These are phyloP conservation scores for Plutella xylostella DNA, from an alignment of 2,888 invertebrate genomes.

Conservation along the genomic window DNA sequence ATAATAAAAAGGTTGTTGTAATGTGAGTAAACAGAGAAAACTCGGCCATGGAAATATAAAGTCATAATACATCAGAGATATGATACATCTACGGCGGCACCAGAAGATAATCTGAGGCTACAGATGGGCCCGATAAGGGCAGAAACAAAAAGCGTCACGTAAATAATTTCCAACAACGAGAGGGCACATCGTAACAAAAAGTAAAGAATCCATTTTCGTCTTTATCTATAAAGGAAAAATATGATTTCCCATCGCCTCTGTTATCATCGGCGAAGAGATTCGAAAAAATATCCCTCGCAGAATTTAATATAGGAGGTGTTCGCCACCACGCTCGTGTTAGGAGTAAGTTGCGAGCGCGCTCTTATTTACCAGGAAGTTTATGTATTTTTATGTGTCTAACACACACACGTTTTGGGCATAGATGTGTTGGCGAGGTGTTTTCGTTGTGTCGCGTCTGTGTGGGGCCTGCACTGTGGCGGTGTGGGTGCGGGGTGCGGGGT, in stretches of 20 bases:
- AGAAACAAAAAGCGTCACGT: slow-evolving; percentile 24
- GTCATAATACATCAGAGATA: neutral
- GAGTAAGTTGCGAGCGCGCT: slow-evolving; percentile 54
- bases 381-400: slow-evolving; percentile 45
- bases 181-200: slow-evolving; percentile 32
- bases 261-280: slow-evolving; percentile 30
- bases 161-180: slow-evolving; percentile 32
- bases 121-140: neutral
- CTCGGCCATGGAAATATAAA: too few relatives aligned
- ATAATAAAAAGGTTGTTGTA: too few relatives aligned
- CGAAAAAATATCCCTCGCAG: slow-evolving; percentile 47
- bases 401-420: slow-evolving; percentile 29
- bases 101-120: neutral
- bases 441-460: slow-evolving; percentile 19
- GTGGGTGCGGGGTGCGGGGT: slow-evolving; percentile 43
- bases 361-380: slow-evolving; percentile 66
- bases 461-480: slow-evolving; percentile 9
- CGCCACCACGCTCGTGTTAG: slow-evolving; percentile 45
- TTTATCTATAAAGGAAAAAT: slow-evolving; percentile 39
- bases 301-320: slow-evolving; percentile 62
- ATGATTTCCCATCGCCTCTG: slow-evolving; percentile 48
- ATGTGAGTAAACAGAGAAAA: too few relatives aligned
- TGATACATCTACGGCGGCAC: neutral
- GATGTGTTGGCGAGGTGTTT: slow-evolving; percentile 35
- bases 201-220: slow-evolving; percentile 36